phyloP scores from a whole-genome alignment of 2,888 invertebrate species.

The Drosophila paracracens region DNA sequence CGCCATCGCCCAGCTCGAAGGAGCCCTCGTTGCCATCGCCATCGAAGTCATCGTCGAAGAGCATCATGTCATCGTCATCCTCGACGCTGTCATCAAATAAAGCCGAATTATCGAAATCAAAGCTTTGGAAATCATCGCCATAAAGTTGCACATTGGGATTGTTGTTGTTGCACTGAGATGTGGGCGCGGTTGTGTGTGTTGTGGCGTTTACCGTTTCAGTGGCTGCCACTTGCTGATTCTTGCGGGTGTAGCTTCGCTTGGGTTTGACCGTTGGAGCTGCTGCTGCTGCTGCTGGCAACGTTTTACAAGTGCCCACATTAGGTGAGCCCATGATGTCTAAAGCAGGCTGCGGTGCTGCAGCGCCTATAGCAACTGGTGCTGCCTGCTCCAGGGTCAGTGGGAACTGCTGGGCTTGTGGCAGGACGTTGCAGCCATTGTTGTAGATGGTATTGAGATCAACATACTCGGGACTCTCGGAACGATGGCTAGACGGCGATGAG shows the following conservation, averaged over 20 bases:
- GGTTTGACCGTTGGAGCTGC: conserved; percentile 56
- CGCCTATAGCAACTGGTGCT: conserved; percentile 6
- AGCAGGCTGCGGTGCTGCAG: conserved; percentile 25
- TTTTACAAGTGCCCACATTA: conserved; percentile 83
- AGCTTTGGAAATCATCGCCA: conserved; percentile 78
- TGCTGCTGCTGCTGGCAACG: conserved; percentile 40
- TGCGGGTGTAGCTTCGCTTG: conserved; percentile 82
- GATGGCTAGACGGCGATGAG: conserved; percentile 84
- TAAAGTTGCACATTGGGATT: conserved; percentile 61
- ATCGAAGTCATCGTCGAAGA: conserved; percentile 81
- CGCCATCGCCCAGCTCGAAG: conserved; percentile 74
- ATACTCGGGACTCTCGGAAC: conserved; percentile 85
- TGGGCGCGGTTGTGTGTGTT: conserved; percentile 20
- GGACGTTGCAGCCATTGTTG: conserved; percentile 63
- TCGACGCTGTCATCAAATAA: conserved; percentile 83
- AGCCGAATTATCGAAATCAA: conserved; percentile 82
- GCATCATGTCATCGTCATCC: conserved; percentile 83
- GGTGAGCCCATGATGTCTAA: conserved; percentile 81
- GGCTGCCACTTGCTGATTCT: conserved; percentile 53
- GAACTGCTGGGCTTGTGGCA: conserved; percentile 59
- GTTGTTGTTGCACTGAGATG: conserved; percentile 29
- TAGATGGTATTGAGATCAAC: conserved; percentile 84
- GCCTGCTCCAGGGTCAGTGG: conserved; percentile 42
- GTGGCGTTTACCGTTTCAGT: conserved; percentile 5
- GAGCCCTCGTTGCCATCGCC: conserved; percentile 74